Conservation (phyloP, 2,797 vertebrate species). For the Premnoplex brunnescens region DNA sequence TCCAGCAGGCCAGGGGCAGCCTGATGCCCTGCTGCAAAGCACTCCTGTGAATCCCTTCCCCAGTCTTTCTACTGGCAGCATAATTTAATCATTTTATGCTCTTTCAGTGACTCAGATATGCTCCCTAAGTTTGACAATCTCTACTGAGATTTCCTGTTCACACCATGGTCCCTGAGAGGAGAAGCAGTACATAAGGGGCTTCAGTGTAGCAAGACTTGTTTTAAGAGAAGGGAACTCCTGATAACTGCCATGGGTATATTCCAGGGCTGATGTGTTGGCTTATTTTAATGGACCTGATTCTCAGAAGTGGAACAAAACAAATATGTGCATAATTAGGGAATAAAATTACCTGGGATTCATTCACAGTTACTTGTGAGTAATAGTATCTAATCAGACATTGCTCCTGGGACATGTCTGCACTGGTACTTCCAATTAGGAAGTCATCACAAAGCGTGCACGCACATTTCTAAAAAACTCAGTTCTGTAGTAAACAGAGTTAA, state of each 20-base stretch:
- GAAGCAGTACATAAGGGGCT: background rate
- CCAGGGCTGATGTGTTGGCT: background rate
- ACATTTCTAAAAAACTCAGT: background rate
- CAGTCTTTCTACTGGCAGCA: background rate
- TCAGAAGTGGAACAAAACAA: background rate
- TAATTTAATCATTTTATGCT: background rate
- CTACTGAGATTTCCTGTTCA: background rate
- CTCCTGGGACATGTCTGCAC: background rate
- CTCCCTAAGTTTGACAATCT: background rate
- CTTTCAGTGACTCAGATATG: background rate
- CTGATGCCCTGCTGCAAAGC: background rate
- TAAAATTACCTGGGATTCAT: background rate
- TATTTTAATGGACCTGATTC: background rate
- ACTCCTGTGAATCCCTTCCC: background rate
- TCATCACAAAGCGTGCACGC: fast-evolving
- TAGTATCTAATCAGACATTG: background rate
- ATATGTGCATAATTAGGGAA: background rate
- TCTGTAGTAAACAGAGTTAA: background rate
- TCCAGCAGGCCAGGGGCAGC: background rate
- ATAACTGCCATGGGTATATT: background rate
- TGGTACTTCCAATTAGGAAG: background rate
- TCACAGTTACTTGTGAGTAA: background rate
- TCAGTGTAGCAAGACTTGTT: background rate
- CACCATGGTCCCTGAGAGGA: background rate
- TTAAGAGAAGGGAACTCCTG: background rate